These are phyloP conservation scores for Pseudomyrmex gracilis DNA, from an alignment of 1,140 invertebrate species.

Conservation along the genomic window DNA sequence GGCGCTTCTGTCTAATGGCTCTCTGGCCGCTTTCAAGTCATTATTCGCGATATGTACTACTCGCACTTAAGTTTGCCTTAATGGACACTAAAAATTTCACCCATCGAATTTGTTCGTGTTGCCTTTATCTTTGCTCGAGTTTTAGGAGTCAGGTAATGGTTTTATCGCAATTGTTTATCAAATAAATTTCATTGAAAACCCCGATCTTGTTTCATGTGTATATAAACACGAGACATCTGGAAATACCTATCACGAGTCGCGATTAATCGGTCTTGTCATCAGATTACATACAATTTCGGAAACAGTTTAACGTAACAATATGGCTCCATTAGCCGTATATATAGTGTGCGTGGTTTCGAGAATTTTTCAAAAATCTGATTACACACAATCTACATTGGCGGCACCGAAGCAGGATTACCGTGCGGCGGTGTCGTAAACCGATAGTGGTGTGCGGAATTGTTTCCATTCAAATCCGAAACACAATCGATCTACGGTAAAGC, in stretches of 20 bases:
- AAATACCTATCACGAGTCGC: not conserved
- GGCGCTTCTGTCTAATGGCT: not conserved
- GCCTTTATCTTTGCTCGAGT: not conserved
- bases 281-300: constrained; percentile 53
- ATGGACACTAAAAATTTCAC: not conserved
- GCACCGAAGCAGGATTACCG: constrained; percentile 42
- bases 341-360: not conserved
- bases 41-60: not conserved
- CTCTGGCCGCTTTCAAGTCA: not conserved
- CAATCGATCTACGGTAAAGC: constrained; percentile 37
- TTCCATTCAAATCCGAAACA: constrained; percentile 37
- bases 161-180: not conserved
- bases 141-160: not conserved
- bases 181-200: not conserved
- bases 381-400: constrained; percentile 47
- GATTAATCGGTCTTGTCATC: constrained; percentile 49
- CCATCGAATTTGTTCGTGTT: not conserved
- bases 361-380: constrained; percentile 68
- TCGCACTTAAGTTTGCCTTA: not conserved
- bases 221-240: not conserved
- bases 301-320: constrained; percentile 43
- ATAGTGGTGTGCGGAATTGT: constrained; percentile 43
- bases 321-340: constrained; percentile 52
- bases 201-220: not conserved
- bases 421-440: constrained; percentile 18